Base-by-base conservation (phyloP, 2,888 invertebrate species). In the Margaritifera margaritifera region DNA sequence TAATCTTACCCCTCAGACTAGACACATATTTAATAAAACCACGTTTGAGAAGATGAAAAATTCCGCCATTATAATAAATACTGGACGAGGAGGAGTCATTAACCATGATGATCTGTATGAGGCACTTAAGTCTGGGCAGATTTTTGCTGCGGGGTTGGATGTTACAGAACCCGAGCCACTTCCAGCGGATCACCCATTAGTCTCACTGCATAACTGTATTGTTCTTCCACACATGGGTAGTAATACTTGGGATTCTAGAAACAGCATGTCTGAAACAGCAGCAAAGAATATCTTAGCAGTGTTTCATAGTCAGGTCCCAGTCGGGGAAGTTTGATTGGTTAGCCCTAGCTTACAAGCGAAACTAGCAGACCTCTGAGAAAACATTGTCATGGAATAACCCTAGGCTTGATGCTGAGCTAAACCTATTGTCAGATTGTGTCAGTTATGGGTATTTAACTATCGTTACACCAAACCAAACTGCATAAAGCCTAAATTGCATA, bases 81-180 rank as follows among this genome's bases (percentile, higher is more conserved):
- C 94, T 1, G 94, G 96, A 79, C 71, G 96, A 77, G 91, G 94
- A 27, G 87, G 83, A 5, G 80, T 91, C 18, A 89, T 91, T 18
- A 93, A 96, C 88, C 96, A 97, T 86, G 91, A 92, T 59, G 95
- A 94, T 22, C 91, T 97, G 64, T 92, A 94, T 68, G 92, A 93
- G 66, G 96, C 96, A 0, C 91, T 97, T 63, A 91, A 92, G 80
- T 92, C 91, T 62, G 93, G 93, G 19, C 92, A 91, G 4, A 96
- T 97, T 68, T 90, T 92, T 84, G 95, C 94, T 0, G 97, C 97
- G 0, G 97, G 96, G 0, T 90, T 98, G 55, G 97, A 97, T 91
- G 97, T 98, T 0, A 96, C 94, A 73, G 94, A 94, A 5, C 96
- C 96, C 0, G 97, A 98, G 88, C 97, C 97, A 0, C 90, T 98